These are phyloP conservation scores for Bos javanicus DNA, from an alignment of 2,113 vertebrate species.

Conservation along the genomic window DNA sequence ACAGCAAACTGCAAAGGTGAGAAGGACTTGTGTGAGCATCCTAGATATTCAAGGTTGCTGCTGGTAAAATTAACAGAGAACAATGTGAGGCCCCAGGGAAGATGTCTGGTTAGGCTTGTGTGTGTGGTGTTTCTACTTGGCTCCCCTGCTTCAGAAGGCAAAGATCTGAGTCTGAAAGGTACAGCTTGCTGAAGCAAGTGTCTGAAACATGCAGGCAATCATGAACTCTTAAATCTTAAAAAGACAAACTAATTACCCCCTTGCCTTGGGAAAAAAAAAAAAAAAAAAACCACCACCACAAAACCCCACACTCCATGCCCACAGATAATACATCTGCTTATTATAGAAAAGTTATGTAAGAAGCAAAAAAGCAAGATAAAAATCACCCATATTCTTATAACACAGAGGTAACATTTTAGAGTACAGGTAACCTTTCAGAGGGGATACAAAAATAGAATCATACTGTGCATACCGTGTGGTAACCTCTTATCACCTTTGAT, in stretches of 20 bases:
- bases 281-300: not conserved
- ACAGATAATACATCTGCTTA: not conserved
- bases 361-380: conserved; percentile 38
- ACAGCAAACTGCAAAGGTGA: not conserved
- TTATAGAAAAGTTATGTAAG: not conserved
- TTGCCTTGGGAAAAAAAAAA: not conserved
- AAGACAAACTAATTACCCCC: not conserved
- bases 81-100: not conserved
- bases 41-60: not conserved
- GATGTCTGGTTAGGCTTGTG: not conserved
- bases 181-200: not conserved
- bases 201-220: not conserved
- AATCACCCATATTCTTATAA: not conserved
- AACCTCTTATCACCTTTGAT: not conserved
- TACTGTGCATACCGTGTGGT: not conserved
- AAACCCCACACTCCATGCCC: not conserved
- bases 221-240: not conserved
- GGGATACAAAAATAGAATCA: not conserved
- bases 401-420: not conserved
- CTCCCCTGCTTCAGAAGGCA: not conserved
- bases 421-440: not conserved
- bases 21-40: not conserved
- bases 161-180: not conserved
- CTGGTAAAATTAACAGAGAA: not conserved
- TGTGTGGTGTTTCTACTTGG: not conserved